Base-by-base conservation (phyloP, 2,888 invertebrate genomes). In the Drosophila rellima region DNA sequence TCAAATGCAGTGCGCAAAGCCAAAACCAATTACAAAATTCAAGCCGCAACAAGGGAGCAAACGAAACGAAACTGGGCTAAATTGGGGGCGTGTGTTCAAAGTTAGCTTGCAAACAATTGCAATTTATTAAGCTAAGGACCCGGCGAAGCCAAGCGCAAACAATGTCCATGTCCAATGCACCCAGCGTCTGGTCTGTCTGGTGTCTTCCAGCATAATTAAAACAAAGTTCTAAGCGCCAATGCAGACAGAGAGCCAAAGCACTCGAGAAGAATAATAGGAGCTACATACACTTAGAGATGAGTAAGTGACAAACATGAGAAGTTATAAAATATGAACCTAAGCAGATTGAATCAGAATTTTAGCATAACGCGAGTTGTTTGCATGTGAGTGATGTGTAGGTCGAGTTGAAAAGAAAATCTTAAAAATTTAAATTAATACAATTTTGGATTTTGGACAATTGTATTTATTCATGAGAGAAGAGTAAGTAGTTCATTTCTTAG, bases 1-100 rank as follows among this genome's bases (percentile, higher is more conserved):
- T 82, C 88, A 86, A 82, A 75, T 75, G 86, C 88, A 86, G 68
- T 70, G 56, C 48, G 52, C 66, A 78, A 50, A 55, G 78, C 80
- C 75, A 75, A 87, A 88, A 89, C 88, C 88, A 88, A 90, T 90
- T 88, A 90, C 82, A 89, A 77, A 88, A 78, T 74, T 66, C 67
- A 73, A 55, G 76, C 74, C 64, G 39, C 55, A 67, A 50, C 64
- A 56, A 35, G 39, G 50, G 62, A 62, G 59, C 76, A 57, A 66
- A 70, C 70, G 50, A 60, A 82, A 70, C 64, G 47, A 61, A 78
- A 83, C 52, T 70, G 67, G 67, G 67, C 61, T 62, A 70, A 60
- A 64, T 62, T 55, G 55, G 47, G 78, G 74, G 76, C 62, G 75
- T 69, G 64, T 44, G 47, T 44, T 55, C 44, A 88, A 88, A 88